Evolutionary conservation across 1,140 invertebrate species (phyloP).

Genomic region (Panagrolaimus sp.): DNA sequence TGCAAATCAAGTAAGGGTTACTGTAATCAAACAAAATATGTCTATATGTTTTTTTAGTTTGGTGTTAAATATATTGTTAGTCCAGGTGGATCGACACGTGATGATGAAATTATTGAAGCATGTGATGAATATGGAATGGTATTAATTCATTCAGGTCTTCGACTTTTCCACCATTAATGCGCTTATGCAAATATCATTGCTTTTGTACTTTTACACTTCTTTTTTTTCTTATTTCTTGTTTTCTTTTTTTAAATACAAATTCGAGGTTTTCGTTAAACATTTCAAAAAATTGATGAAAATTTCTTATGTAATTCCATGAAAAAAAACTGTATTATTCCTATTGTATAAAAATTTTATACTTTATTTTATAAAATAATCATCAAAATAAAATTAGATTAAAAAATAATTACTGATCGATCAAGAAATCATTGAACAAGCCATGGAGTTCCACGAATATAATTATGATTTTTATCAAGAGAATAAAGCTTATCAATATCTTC

Average conservation of each 20-base stretch:
- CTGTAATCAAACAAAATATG: background rate
- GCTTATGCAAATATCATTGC: background rate
- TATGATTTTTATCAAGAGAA: constrained; percentile 19
- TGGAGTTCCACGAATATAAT: constrained; percentile 28
- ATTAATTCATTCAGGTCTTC: constrained; percentile 79
- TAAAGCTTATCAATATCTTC: constrained; percentile 25
- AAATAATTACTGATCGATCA: too few relatives aligned
- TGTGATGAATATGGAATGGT: constrained; percentile 85
- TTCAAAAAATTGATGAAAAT: constrained; percentile 2
- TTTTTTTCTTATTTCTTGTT: too few relatives aligned
- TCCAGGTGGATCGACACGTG: constrained; percentile 86
- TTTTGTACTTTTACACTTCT: too few relatives aligned
- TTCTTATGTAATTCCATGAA: background rate
- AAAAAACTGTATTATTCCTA: background rate
- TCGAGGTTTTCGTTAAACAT: background rate
- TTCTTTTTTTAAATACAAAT: background rate
- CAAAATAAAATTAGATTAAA: background rate
- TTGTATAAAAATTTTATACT: background rate
- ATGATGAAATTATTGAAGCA: constrained; percentile 78
- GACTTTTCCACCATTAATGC: constrained; percentile 85
- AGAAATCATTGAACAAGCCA: constrained; percentile 21
- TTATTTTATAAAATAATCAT: background rate
- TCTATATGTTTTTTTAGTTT: constrained; percentile 67
- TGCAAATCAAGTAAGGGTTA: constrained; percentile 62
- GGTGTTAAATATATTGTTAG: constrained; percentile 87